Evolutionary conservation across 2,113 vertebrate species (phyloP).

Genomic region (Apus apus): DNA sequence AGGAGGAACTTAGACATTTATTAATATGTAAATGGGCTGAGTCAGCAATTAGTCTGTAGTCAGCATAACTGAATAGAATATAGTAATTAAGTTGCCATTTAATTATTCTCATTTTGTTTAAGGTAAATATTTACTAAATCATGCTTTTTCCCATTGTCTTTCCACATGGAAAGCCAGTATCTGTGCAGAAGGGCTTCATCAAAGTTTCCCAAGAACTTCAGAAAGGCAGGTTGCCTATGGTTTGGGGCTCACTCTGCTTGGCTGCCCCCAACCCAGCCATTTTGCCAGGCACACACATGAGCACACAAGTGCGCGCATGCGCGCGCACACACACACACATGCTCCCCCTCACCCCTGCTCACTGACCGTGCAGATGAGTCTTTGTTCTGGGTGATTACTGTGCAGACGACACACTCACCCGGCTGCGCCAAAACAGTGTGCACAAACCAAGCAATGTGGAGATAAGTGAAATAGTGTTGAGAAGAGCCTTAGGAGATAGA

Average conservation of each 20-base stretch:
- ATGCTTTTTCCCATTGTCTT: not conserved
- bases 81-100: constrained; percentile 49
- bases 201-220: constrained; percentile 27
- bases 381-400: constrained; percentile 76
- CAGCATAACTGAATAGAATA: constrained; percentile 49
- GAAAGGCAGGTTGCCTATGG: not conserved
- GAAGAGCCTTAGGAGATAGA: constrained; percentile 71
- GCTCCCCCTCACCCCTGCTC: not conserved
- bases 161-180: not conserved
- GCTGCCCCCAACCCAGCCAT: not conserved
- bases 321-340: fast-evolving
- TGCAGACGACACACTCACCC: constrained; percentile 66
- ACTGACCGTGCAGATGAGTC: constrained; percentile 24
- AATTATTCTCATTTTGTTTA: constrained; percentile 28
- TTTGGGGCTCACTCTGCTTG: fast-evolving
- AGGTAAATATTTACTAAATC: constrained; percentile 57
- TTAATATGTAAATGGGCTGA: constrained; percentile 66
- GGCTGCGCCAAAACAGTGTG: constrained; percentile 49
- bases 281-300: not conserved
- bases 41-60: constrained; percentile 67
- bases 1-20: constrained; percentile 39
- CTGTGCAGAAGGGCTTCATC: not conserved
- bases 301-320: too few relatives aligned
- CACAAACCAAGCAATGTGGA: not conserved
- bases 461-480: constrained; percentile 37